Conservation (phyloP, 2,888 invertebrate genomes). For the Andrena hattorfiana region DNA sequence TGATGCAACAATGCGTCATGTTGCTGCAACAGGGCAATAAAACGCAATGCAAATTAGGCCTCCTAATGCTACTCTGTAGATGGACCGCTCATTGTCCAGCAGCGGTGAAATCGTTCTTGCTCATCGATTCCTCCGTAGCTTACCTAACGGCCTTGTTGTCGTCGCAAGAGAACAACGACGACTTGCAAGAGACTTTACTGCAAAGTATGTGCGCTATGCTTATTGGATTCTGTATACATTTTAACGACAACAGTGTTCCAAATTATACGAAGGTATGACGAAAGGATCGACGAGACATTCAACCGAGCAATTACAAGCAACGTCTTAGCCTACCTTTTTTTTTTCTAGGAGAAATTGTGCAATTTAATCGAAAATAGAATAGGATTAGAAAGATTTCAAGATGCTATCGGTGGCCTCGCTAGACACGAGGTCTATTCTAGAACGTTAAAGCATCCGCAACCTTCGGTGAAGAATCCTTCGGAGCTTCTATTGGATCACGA, state of each 20-base stretch:
- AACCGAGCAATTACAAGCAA: neutral
- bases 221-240: slow-evolving; percentile 96
- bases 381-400: slow-evolving; percentile 94
- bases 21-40: slow-evolving; percentile 93
- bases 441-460: slow-evolving; percentile 97
- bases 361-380: slow-evolving; percentile 95
- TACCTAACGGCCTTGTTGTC: slow-evolving; percentile 90
- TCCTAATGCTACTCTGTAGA: slow-evolving; percentile 95
- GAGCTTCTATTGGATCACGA: slow-evolving; percentile 97
- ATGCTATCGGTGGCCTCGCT: slow-evolving; percentile 94
- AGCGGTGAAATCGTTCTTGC: slow-evolving; percentile 94
- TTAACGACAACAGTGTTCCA: slow-evolving; percentile 93
- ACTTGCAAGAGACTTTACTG: slow-evolving; percentile 95
- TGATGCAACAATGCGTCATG: slow-evolving; percentile 95
- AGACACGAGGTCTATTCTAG: slow-evolving; percentile 96
- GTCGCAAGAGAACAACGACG: slow-evolving; percentile 93
- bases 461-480: slow-evolving; percentile 90
- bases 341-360: slow-evolving; percentile 89
- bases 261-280: slow-evolving; percentile 89
- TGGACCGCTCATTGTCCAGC: slow-evolving; percentile 95
- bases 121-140: slow-evolving; percentile 92
- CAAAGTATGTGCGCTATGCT: slow-evolving; percentile 96
- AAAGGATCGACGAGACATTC: neutral
- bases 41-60: slow-evolving; percentile 93
- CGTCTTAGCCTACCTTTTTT: slow-evolving; percentile 53